A percentile compares a stretch with the other conserved stretches of the same genome.
Evolutionary conservation across 1,140 invertebrate species (phyloP).

Genomic region (Meloidogyne floridensis): DNA sequence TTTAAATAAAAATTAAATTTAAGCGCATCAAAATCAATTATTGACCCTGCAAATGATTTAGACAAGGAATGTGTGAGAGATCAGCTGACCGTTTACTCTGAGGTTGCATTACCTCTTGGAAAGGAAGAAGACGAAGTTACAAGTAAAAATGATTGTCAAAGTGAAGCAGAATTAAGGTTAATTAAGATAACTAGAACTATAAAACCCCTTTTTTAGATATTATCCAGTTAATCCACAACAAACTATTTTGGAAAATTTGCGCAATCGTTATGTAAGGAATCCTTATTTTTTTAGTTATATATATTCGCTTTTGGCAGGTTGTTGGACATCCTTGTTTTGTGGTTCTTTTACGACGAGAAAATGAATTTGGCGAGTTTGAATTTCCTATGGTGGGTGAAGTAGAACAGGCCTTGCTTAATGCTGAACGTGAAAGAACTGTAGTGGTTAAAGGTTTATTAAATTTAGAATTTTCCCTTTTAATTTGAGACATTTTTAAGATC

Average conservation of each 20-base stretch:
- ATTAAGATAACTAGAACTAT: background rate
- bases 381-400: conserved; percentile 27
- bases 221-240: conserved; percentile 20
- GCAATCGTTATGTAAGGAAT: conserved; percentile 17
- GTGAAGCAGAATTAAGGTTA: conserved; percentile 12
- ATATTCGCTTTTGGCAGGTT: background rate
- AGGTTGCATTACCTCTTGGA: background rate
- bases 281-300: background rate
- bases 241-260: conserved; percentile 32
- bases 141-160: conserved; percentile 12
- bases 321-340: conserved; percentile 28
- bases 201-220: conserved; percentile 14
- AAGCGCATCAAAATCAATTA: conserved; percentile 5
- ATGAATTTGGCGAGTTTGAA: conserved; percentile 26
- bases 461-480: background rate
- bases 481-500: background rate
- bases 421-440: background rate
- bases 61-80: background rate
- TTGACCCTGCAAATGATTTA: background rate
- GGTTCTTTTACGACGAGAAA: conserved; percentile 6
- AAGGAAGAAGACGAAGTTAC: background rate
- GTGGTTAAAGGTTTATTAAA: background rate
- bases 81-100: conserved; percentile 15
- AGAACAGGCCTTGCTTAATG: conserved; percentile 10
- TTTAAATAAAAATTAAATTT: background rate